phyloP scores from a whole-genome alignment of 2,797 vertebrate genomes.

The Sorex maritimensis region DNA sequence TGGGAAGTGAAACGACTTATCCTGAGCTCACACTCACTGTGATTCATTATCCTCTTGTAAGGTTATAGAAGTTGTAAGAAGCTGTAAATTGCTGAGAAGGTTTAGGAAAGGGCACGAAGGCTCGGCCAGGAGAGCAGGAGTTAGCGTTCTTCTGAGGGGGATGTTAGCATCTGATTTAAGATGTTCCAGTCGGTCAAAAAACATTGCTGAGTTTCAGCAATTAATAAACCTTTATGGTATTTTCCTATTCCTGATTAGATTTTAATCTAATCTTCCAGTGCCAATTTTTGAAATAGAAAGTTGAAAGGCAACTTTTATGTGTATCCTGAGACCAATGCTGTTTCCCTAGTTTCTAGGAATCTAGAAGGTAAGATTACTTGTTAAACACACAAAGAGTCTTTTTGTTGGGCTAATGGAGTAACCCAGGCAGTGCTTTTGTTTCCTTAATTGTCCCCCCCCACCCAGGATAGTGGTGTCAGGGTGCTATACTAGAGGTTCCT shows the following conservation, averaged over 20 bases:
- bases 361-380: slow-evolving; percentile 34
- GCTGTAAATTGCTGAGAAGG: slow-evolving; percentile 50
- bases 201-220: slow-evolving; percentile 28
- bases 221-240: slow-evolving; percentile 34
- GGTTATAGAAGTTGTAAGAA: slow-evolving; percentile 63
- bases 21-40: slow-evolving; percentile 40
- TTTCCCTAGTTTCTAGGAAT: slow-evolving; percentile 64
- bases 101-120: slow-evolving; percentile 3
- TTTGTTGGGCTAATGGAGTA: slow-evolving; percentile 18
- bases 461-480: slow-evolving; percentile 13
- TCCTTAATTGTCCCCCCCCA: neutral
- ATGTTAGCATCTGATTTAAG: slow-evolving; percentile 44
- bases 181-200: slow-evolving; percentile 8
- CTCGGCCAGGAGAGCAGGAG: slow-evolving; percentile 21
- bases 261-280: slow-evolving; percentile 67
- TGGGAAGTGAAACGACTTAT: slow-evolving; percentile 65
- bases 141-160: slow-evolving; percentile 51
- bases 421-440: slow-evolving; percentile 6
- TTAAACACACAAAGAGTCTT: slow-evolving; percentile 51
- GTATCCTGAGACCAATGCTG: slow-evolving; percentile 18
- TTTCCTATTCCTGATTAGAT: slow-evolving; percentile 53
- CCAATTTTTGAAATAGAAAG: slow-evolving; percentile 75
- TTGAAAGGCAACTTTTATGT: slow-evolving; percentile 59
- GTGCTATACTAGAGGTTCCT: neutral
- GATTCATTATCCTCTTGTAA: slow-evolving; percentile 70